These are phyloP conservation scores for Apodemia duryi DNA, from an alignment of 2,888 invertebrate genomes.

Conservation along the genomic window DNA sequence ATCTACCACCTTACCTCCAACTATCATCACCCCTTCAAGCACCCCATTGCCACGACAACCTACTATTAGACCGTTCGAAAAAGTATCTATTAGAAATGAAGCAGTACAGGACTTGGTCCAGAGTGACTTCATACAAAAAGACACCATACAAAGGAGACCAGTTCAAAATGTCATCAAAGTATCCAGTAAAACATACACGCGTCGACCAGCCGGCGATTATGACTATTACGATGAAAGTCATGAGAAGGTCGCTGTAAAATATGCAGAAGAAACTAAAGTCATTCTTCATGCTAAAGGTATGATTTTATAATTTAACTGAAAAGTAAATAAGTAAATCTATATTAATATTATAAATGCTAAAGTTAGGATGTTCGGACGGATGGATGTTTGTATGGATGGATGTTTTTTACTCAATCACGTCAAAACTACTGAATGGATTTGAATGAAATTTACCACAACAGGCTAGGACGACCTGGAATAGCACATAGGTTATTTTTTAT, in stretches of 20 bases:
- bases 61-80: constrained; percentile 50
- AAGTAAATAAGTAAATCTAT: too few relatives aligned
- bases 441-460: too few relatives aligned
- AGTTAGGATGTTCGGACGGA: too few relatives aligned
- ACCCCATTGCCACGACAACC: constrained; percentile 35
- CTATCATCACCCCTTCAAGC: constrained; percentile 26
- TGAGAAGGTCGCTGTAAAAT: constrained; percentile 68
- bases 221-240: constrained; percentile 86
- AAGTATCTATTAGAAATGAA: constrained; percentile 34
- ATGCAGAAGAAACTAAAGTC: constrained; percentile 77
- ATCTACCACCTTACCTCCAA: constrained; percentile 51
- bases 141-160: constrained; percentile 19
- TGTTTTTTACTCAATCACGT: too few relatives aligned
- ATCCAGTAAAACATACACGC: constrained; percentile 41
- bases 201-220: constrained; percentile 72
- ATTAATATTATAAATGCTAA: too few relatives aligned
- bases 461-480: too few relatives aligned
- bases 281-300: constrained; percentile 73
- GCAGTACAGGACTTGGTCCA: constrained; percentile 6
- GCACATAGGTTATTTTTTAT: too few relatives aligned
- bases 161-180: constrained; percentile 25
- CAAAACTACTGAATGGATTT: too few relatives aligned
- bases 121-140: neutral
- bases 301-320: neutral
- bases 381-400: too few relatives aligned